These are phyloP conservation scores for Polylopha cassiicola DNA, from an alignment of 2,888 invertebrate genomes.

Conservation along the genomic window DNA sequence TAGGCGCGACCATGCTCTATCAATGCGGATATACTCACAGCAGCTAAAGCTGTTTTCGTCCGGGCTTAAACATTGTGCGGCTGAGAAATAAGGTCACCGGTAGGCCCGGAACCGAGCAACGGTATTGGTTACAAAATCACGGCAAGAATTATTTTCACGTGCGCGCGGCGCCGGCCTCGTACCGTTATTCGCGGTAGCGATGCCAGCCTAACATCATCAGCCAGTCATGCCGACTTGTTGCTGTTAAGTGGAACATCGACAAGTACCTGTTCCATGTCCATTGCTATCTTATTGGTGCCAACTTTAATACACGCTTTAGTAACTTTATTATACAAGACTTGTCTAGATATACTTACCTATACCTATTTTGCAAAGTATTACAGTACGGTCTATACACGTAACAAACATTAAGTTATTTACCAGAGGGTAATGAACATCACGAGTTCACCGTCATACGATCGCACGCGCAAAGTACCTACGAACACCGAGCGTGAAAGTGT, in stretches of 20 bases:
- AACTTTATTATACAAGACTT: too few species aligned
- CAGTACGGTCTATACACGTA: too few species aligned
- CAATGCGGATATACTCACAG: too few species aligned
- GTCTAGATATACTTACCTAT: too few species aligned
- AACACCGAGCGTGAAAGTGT: conserved; percentile 63
- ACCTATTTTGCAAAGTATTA: too few species aligned
- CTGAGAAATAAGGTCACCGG: conserved; percentile 70
- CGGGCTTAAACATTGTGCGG: conserved; percentile 47
- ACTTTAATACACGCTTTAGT: too few species aligned
- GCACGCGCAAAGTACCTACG: conserved; percentile 20
- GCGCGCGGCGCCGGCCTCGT: conserved; percentile 51
- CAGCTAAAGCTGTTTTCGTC: conserved; percentile 7
- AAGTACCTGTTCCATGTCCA: conserved; percentile 31
- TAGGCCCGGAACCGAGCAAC: conserved; percentile 73
- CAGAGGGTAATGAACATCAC: conserved; percentile 36
- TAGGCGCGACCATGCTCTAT: too few species aligned
- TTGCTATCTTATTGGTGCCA: too few species aligned
- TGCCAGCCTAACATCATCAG: conserved; percentile 44
- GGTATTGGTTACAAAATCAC: conserved; percentile 75
- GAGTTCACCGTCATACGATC: conserved; percentile 22
- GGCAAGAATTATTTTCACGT: conserved; percentile 77
- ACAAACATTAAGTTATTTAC: too few species aligned
- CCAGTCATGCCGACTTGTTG: conserved; percentile 43
- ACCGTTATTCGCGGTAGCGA: conserved; percentile 60
- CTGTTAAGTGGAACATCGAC: conserved; percentile 52